phyloP scores from a whole-genome alignment of 2,888 invertebrate genomes.

The Andrena praecox region DNA sequence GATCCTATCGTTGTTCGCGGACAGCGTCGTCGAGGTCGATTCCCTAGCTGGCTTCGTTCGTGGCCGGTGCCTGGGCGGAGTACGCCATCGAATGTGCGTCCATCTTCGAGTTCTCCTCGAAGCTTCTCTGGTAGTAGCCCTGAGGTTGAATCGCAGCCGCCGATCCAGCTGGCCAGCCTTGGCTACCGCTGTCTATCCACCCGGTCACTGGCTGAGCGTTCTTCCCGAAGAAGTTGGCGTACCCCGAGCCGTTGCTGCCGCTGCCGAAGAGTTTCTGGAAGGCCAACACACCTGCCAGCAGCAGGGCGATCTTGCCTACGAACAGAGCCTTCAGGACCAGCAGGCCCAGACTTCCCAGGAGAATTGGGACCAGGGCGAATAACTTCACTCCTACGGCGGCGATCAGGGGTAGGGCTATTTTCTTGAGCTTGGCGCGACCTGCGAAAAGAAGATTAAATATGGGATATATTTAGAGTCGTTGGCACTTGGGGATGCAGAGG shows the following conservation, averaged over 20 bases:
- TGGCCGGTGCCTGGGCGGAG: conserved; percentile 87
- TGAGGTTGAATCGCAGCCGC: conserved; percentile 65
- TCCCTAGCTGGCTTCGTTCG: conserved; percentile 56
- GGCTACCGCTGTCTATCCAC: conserved; percentile 73
- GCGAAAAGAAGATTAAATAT: conserved; percentile 47
- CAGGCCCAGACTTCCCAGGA: conserved; percentile 90
- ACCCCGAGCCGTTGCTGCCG: conserved; percentile 79
- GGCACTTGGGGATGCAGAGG: not conserved
- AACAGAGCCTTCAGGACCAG: conserved; percentile 92
- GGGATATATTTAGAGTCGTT: not conserved
- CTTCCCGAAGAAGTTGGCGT: conserved; percentile 78
- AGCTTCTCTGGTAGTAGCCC: conserved; percentile 84
- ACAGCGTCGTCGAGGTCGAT: not conserved
- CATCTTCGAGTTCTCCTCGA: conserved; percentile 86
- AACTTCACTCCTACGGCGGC: conserved; percentile 90
- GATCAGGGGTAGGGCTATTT: conserved; percentile 89
- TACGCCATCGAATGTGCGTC: conserved; percentile 91
- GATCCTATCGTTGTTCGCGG: conserved; percentile 14
- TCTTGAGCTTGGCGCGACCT: conserved; percentile 92
- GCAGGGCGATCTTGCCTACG: conserved; percentile 91
- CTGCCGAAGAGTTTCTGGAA: conserved; percentile 89
- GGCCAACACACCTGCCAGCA: conserved; percentile 90
- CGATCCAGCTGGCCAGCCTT: conserved; percentile 80
- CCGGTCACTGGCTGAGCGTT: conserved; percentile 66
- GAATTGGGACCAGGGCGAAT: conserved; percentile 89